Evolutionary conservation across 2,113 vertebrate species (phyloP).

Genomic region (Gadus macrocephalus): DNA sequence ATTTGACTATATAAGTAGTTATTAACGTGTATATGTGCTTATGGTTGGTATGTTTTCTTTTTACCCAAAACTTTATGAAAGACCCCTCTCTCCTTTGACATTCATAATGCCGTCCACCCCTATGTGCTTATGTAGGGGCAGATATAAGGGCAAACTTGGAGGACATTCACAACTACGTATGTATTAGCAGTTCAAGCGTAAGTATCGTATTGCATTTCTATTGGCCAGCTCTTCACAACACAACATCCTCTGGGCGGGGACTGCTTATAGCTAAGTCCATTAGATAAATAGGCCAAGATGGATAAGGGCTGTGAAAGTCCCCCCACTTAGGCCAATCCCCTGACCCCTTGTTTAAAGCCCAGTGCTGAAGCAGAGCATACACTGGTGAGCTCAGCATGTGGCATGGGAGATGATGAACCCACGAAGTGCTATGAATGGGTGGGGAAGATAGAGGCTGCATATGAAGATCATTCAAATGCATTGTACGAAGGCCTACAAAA

Average conservation of each 20-base stretch:
- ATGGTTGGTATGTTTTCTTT: neutral
- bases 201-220: too few species aligned
- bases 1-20: neutral
- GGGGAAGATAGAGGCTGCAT: too few species aligned
- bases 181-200: neutral
- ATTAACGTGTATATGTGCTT: neutral
- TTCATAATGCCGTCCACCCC: too few species aligned
- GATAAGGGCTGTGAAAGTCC: constrained; percentile 49
- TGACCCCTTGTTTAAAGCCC: constrained; percentile 33
- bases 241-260: constrained; percentile 17
- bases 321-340: constrained; percentile 44
- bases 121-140: too few species aligned
- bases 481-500: too few species aligned
- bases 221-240: too few species aligned
- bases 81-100: too few species aligned
- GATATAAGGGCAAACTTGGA: too few species aligned
- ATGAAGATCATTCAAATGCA: too few species aligned
- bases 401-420: too few species aligned
- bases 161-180: neutral
- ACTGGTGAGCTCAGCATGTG: too few species aligned
- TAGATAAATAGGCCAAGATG: constrained; percentile 68
- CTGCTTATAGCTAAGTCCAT: constrained; percentile 54
- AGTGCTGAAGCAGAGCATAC: neutral
- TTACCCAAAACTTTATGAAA: neutral
- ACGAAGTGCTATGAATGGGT: too few species aligned